Evolutionary conservation across 1,140 invertebrate genomes (phyloP).

Genomic region (Ips nitidus): DNA sequence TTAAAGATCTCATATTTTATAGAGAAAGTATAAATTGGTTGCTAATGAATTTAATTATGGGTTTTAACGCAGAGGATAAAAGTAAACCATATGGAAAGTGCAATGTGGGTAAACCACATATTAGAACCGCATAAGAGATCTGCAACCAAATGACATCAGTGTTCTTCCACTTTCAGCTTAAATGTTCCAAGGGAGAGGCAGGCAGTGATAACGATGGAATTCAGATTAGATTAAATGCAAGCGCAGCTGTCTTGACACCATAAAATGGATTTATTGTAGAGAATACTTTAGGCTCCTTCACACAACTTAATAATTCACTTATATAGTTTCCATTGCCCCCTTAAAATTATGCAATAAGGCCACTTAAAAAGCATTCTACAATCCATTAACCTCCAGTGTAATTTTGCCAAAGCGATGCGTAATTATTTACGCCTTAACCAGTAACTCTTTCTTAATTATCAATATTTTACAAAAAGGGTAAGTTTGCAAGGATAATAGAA

Average conservation of each 20-base stretch:
- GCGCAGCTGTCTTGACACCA: too few species aligned
- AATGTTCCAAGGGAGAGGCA: not conserved
- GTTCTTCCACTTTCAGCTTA: not conserved
- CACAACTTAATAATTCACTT: too few species aligned
- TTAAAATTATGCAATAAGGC: slow-evolving; percentile 17
- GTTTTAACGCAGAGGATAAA: not conserved
- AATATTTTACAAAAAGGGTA: too few species aligned
- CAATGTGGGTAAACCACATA: not conserved
- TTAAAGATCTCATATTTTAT: not conserved
- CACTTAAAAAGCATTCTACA: slow-evolving; percentile 2
- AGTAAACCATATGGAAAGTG: slow-evolving; percentile 5
- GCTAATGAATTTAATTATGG: not conserved
- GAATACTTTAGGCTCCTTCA: too few species aligned
- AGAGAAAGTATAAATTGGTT: not conserved
- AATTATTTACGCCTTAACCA: slow-evolving; percentile 19
- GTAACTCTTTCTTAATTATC: not conserved
- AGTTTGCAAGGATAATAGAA: too few species aligned
- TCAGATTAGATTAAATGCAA: too few species aligned
- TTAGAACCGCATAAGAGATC: not conserved
- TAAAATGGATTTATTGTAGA: too few species aligned
- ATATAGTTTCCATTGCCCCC: too few species aligned
- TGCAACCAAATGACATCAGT: not conserved
- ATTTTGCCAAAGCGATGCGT: slow-evolving; percentile 8
- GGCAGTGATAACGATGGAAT: not conserved
- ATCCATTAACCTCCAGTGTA: slow-evolving; percentile 14